Conservation (phyloP, 2,113 vertebrate genomes). For the Ctenomys sociabilis region DNA sequence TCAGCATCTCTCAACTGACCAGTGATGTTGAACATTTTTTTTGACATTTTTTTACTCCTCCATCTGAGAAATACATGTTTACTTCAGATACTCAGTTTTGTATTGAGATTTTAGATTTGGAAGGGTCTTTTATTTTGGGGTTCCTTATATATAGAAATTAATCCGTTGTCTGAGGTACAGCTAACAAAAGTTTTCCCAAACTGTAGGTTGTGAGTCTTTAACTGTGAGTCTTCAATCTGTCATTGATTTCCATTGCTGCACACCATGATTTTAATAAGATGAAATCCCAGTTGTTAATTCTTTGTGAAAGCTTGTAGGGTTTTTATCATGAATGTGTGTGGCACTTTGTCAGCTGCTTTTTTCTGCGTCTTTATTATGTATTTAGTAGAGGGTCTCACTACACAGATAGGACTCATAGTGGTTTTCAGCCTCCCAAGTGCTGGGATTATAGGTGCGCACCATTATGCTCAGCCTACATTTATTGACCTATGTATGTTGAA, state of each 20-base stretch:
- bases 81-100: not conserved
- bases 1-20: not conserved
- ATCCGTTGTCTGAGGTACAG: not conserved
- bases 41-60: not conserved
- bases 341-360: not conserved
- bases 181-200: not conserved
- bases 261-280: not conserved
- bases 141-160: not conserved
- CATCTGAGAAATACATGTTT: not conserved
- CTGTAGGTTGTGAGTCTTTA: not conserved
- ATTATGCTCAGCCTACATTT: not conserved
- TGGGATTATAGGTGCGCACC: too few relatives aligned
- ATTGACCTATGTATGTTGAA: not conserved
- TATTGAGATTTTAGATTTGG: not conserved
- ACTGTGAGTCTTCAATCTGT: not conserved
- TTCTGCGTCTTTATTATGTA: not conserved
- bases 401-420: too few relatives aligned
- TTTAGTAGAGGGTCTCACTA: too few relatives aligned
- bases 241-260: not conserved
- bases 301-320: not conserved
- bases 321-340: not conserved
- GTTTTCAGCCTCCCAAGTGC: too few relatives aligned
- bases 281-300: not conserved
- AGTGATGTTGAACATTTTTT: not conserved
- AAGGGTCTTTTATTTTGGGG: not conserved